Conservation (phyloP, 2,888 invertebrate species). For the Platerodrilus igneus region DNA sequence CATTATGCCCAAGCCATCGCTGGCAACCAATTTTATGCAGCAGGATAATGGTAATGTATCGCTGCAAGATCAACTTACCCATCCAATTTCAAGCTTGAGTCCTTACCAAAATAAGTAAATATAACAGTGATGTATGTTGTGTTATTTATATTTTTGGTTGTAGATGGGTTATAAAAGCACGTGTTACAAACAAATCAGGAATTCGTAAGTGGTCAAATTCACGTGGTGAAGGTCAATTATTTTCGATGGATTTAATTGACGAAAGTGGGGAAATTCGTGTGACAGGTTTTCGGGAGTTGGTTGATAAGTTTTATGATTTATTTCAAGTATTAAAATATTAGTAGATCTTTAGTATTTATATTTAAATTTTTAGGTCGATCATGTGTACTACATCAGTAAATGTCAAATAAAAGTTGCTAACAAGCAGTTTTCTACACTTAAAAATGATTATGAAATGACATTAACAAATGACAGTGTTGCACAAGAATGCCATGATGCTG, state of each 20-base stretch:
- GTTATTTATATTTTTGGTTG: slow-evolving; percentile 1
- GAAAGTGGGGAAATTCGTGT: slow-evolving; percentile 91
- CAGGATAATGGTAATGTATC: slow-evolving; percentile 35
- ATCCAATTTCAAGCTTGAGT: slow-evolving; percentile 80
- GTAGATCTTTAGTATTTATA: slow-evolving; percentile 9
- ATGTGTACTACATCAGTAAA: slow-evolving; percentile 75
- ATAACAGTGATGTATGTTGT: not conserved
- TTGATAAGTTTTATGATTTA: slow-evolving; percentile 84
- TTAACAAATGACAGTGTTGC: slow-evolving; percentile 60
- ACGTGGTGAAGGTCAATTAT: slow-evolving; percentile 88
- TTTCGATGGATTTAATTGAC: slow-evolving; percentile 88
- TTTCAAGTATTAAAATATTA: too few species aligned
- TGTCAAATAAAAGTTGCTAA: slow-evolving; percentile 90
- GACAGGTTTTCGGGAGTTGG: slow-evolving; percentile 83
- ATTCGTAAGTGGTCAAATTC: slow-evolving; percentile 90
- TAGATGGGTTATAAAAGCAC: slow-evolving; percentile 88
- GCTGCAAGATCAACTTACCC: slow-evolving; percentile 50
- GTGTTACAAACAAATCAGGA: slow-evolving; percentile 76
- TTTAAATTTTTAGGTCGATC: too few species aligned
- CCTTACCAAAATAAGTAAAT: slow-evolving; percentile 88
- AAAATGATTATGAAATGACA: slow-evolving; percentile 96
- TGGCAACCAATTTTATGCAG: too few species aligned
- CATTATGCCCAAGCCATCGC: too few species aligned
- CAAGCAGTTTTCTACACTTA: slow-evolving; percentile 75
- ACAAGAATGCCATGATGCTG: slow-evolving; percentile 49